Base-by-base conservation (phyloP, 2,888 invertebrate genomes). In the Glaucopsyche alexis region DNA sequence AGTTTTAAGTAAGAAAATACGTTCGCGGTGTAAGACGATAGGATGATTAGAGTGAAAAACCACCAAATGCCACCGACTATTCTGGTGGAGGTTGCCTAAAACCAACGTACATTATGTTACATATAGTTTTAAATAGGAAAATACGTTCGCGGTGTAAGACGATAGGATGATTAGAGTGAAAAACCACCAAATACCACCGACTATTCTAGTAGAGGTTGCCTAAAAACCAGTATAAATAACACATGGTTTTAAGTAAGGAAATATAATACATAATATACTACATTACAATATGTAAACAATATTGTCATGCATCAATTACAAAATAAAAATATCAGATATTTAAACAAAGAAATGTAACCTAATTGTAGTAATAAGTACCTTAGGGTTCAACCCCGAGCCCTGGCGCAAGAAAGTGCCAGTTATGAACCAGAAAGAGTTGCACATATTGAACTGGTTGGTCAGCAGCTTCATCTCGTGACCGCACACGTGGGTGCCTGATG, bases 171-270 rank as follows among this genome's bases (percentile, higher is more conserved):
- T 99, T 60, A 99, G 94, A 0, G 99, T 99, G 91, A 99, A 99
- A 93, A 99, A 99, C 99, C 99, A 99, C 99, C 99, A 99, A 81
- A 98, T 97, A 0, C 97, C 98, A 11, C 99, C 98, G 7, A 99
- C 98, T 78, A 99, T 97, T 72, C 99, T 94, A 0, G 99, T 99
- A 7, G 97, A 97, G 2, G 97, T 97, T 3, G 97, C 97, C 97
- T 97, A 29, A 74, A 52, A 29, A 5, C 9, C 40, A 11, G 64
- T 9, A 19, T 7, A 45, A 47, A 60, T 29, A 29, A 29, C 29
- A 29, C 4, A 29, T 29, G 4, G 4, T 29, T n/a, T n/a, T n/a
- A n/a, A n/a, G n/a, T n/a, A n/a, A n/a, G n/a, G n/a, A n/a, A n/a
- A n/a, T n/a, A n/a, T n/a, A n/a, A 29, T 29, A 29, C 29, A 29